Evolutionary conservation across 2,888 invertebrate genomes (phyloP).

Genomic region (Loripinus fragilis): DNA sequence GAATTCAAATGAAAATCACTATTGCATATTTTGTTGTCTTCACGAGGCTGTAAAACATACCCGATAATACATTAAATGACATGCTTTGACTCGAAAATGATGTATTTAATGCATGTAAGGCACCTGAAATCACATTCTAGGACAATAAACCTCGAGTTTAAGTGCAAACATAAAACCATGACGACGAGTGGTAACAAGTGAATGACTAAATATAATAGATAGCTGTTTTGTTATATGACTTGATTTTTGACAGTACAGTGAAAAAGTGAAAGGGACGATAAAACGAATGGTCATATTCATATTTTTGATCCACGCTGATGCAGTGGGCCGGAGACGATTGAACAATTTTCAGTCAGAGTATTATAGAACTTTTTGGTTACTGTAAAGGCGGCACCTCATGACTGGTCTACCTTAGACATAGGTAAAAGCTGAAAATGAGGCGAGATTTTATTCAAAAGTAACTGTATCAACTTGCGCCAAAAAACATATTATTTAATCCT

Average conservation of each 20-base stretch:
- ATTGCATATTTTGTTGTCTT: conserved; percentile 6
- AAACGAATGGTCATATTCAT: too few species aligned
- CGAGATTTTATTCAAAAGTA: too few species aligned
- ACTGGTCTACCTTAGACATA: too few species aligned
- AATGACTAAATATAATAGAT: conserved; percentile 10
- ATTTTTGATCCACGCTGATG: too few species aligned
- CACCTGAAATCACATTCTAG: conserved; percentile 6
- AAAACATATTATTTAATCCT: too few species aligned
- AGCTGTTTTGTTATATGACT: conserved; percentile 3
- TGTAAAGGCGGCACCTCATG: too few species aligned
- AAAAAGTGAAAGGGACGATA: too few species aligned
- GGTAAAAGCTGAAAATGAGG: too few species aligned
- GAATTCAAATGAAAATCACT: background rate
- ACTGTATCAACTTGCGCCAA: too few species aligned
- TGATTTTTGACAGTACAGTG: background rate
- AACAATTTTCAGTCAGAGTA: too few species aligned
- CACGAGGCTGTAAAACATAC: background rate
- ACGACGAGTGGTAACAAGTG: conserved; percentile 2
- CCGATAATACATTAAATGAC: conserved; percentile 19
- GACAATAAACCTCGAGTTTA: conserved; percentile 12
- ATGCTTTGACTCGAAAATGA: background rate
- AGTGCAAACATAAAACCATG: conserved; percentile 18
- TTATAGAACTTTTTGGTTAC: too few species aligned
- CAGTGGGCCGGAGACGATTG: too few species aligned
- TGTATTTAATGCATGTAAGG: conserved; percentile 15